Evolutionary conservation across 2,888 invertebrate species (phyloP).

Genomic region (Apotomis capreana): DNA sequence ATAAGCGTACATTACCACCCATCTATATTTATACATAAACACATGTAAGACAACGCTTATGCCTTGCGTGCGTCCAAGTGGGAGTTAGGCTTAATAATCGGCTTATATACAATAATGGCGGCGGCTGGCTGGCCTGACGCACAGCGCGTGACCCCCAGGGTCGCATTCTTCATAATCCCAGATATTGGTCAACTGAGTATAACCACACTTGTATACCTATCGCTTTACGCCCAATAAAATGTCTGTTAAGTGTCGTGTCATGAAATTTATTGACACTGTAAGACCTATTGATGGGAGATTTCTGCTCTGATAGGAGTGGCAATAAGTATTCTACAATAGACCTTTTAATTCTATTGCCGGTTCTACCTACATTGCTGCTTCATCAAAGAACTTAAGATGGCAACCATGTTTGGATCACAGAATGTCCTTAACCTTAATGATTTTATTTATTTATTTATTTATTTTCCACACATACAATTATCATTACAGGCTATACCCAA

Average conservation of each 20-base stretch:
- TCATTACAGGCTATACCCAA: too few relatives aligned
- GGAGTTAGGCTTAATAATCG: slow-evolving; percentile 80
- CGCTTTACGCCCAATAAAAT: too few relatives aligned
- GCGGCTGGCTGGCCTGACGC: slow-evolving; percentile 38
- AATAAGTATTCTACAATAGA: neutral
- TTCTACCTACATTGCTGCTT: neutral
- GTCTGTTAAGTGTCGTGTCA: too few relatives aligned
- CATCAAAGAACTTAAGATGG: neutral
- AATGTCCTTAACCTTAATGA: too few relatives aligned
- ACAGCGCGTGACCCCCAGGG: slow-evolving; percentile 36
- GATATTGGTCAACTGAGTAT: neutral
- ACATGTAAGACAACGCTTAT: slow-evolving; percentile 62
- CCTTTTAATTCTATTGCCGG: neutral
- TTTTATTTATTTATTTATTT: too few relatives aligned
- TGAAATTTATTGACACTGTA: too few relatives aligned
- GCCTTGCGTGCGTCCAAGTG: slow-evolving; percentile 74
- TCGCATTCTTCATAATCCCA: slow-evolving; percentile 24
- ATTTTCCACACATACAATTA: too few relatives aligned
- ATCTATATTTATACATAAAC: slow-evolving; percentile 21
- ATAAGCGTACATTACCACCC: too few relatives aligned
- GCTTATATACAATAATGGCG: slow-evolving; percentile 51
- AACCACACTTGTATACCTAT: neutral
- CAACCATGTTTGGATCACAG: neutral
- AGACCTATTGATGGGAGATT: too few relatives aligned
- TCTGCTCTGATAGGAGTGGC: neutral